Conservation (phyloP, 2,888 invertebrate species). For the Drosophila incognita region DNA sequence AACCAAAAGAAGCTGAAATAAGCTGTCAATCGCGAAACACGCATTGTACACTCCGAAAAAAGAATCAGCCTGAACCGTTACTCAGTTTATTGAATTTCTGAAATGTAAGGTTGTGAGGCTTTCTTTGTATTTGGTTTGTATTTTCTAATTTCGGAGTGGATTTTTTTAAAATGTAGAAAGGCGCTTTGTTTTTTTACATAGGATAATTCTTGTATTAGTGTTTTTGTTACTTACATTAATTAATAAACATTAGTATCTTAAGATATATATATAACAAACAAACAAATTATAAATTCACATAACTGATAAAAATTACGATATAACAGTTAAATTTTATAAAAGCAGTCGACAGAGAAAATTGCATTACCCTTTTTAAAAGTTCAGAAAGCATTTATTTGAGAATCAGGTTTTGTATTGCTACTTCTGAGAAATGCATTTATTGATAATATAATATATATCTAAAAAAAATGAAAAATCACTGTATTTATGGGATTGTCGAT, state of each 20-base stretch:
- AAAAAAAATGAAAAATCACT: no score
- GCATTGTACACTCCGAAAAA: conserved; percentile 1
- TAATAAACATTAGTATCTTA: not conserved
- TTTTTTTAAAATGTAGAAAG: not conserved
- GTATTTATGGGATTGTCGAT: not conserved
- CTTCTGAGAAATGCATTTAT: not conserved
- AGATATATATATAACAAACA: not conserved
- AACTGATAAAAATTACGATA: not conserved
- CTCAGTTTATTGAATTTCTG: not conserved
- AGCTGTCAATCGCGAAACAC: conserved; percentile 40
- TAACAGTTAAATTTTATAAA: not conserved
- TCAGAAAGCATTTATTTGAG: not conserved
- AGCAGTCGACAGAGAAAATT: not conserved
- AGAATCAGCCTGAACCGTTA: not conserved
- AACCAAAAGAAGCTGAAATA: conserved; percentile 26
- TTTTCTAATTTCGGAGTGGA: not conserved
- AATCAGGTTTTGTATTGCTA: no score
- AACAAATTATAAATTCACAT: not conserved
- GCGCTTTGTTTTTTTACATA: no score
- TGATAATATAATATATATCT: not conserved
- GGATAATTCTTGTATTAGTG: not conserved
- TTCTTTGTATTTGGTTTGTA: not conserved
- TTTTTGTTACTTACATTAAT: not conserved
- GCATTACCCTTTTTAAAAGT: not conserved
- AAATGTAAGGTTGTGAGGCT: not conserved